phyloP scores from a whole-genome alignment of 2,888 invertebrate genomes.

The Mesorhabditis spiculigera region DNA sequence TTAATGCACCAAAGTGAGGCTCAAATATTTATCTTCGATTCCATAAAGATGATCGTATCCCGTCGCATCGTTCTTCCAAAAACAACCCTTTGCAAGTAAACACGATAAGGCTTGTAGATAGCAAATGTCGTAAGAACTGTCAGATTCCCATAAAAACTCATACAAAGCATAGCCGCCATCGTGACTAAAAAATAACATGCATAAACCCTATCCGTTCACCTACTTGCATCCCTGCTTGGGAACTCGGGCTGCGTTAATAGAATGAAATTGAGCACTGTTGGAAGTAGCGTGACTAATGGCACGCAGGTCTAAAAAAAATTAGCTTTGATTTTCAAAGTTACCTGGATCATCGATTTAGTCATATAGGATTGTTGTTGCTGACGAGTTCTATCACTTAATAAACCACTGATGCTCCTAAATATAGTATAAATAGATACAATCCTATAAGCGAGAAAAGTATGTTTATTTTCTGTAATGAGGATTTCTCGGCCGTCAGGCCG shows the following conservation, averaged over 20 bases:
- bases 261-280: neutral
- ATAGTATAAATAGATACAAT: too few species aligned
- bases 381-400: neutral
- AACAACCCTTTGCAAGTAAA: neutral
- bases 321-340: neutral
- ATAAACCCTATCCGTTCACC: too few species aligned
- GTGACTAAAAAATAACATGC: neutral
- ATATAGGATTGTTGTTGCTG: neutral
- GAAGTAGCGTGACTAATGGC: constrained; percentile 1
- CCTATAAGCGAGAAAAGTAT: too few species aligned
- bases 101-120: neutral
- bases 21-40: too few species aligned
- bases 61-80: too few species aligned
- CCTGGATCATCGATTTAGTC: neutral
- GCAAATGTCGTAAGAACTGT: neutral
- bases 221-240: too few species aligned
- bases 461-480: too few species aligned
- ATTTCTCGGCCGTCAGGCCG: too few species aligned
- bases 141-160: neutral
- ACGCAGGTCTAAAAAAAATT: neutral
- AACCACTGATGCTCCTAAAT: neutral
- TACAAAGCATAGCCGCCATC: neutral
- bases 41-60: too few species aligned
- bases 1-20: too few species aligned
- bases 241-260: neutral